Evolutionary conservation across 2,797 vertebrate species (phyloP).

Genomic region (Tiaroga cobitis): DNA sequence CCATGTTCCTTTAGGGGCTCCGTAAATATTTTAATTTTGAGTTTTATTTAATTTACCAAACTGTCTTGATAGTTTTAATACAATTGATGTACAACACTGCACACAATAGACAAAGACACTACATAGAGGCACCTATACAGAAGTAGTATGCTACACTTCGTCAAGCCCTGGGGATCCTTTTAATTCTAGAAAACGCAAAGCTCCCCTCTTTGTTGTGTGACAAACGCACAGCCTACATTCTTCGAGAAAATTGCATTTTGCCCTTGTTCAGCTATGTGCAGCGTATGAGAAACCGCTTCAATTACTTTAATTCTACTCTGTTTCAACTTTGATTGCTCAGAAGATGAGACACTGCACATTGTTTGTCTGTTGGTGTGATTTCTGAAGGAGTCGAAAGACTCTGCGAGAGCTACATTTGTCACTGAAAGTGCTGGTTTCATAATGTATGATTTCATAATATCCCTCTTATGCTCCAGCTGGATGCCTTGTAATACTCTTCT

Average conservation of each 20-base stretch:
- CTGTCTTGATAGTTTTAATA: not conserved
- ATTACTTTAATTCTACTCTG: conserved; percentile 67
- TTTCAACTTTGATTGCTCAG: conserved; percentile 63
- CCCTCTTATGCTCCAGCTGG: conserved; percentile 54
- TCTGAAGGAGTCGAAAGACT: conserved; percentile 62
- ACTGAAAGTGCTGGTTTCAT: conserved; percentile 63
- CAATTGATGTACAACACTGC: not conserved
- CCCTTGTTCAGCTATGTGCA: conserved; percentile 64
- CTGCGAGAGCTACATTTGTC: conserved; percentile 50
- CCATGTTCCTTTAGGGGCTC: not conserved
- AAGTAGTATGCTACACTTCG: not conserved
- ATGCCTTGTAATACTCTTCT: conserved; percentile 36
- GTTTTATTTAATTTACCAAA: not conserved
- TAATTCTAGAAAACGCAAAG: not conserved
- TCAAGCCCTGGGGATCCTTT: conserved; percentile 8
- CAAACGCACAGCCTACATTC: conserved; percentile 39
- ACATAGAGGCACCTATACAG: not conserved
- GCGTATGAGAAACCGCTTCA: conserved; percentile 71
- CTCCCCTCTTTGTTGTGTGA: conserved; percentile 54
- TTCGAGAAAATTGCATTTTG: conserved; percentile 55
- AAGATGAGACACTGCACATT: conserved; percentile 60
- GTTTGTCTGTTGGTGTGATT: conserved; percentile 62
- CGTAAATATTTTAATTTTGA: no score
- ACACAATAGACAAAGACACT: not conserved
- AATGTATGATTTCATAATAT: conserved; percentile 57